A percentile compares a stretch with the other conserved stretches of the same genome.
Conservation (phyloP, 2,113 vertebrate species). For the Esox niger region DNA sequence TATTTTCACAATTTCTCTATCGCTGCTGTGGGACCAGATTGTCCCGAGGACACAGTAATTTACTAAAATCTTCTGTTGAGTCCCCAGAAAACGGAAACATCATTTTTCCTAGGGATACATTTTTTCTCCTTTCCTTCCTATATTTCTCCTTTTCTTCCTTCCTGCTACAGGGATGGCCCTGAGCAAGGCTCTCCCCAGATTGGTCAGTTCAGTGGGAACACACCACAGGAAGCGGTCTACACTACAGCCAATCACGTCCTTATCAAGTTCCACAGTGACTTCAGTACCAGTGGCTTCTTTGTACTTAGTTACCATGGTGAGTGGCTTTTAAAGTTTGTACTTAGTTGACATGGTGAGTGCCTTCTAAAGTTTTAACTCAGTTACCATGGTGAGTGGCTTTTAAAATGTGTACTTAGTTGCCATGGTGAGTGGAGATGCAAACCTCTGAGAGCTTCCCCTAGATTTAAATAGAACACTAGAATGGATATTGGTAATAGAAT, state of each 20-base stretch:
- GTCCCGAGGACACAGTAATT: too few species aligned
- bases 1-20: too few species aligned
- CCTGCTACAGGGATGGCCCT: constrained; percentile 66
- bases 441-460: constrained; percentile 11
- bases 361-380: constrained; percentile 69
- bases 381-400: constrained; percentile 62
- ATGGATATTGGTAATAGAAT: too few species aligned
- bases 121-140: too few species aligned
- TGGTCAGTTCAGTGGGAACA: constrained; percentile 71
- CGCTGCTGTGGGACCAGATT: too few species aligned
- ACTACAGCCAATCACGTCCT: constrained; percentile 75
- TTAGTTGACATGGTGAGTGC: constrained; percentile 6
- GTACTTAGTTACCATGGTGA: constrained; percentile 70
- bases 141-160: constrained; percentile 4
- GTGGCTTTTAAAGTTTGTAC: neutral
- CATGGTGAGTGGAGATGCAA: too few species aligned
- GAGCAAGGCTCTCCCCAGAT: constrained; percentile 73
- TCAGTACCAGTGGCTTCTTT: constrained; percentile 78
- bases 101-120: too few species aligned
- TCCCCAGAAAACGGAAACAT: too few species aligned
- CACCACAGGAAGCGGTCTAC: constrained; percentile 57
- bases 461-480: neutral
- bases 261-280: constrained; percentile 77
- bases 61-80: too few species aligned
- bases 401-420: too few species aligned